Percentiles rank a stretch among this genome's conserved stretches.
Evolutionary conservation across 2,888 invertebrate species (phyloP).

Genomic region (Chymomyza caudatula): DNA sequence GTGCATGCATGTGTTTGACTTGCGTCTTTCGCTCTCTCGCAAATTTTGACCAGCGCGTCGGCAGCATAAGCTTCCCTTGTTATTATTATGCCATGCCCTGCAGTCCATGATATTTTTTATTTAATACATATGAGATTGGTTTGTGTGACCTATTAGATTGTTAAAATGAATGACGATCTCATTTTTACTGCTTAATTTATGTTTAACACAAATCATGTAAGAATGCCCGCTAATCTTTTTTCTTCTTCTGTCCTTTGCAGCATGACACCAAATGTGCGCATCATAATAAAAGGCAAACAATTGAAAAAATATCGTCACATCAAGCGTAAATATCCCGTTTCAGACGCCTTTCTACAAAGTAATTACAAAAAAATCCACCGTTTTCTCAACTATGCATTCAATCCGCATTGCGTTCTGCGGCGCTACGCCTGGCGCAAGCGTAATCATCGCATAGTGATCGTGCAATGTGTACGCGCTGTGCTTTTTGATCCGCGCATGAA

Average conservation of each 20-base stretch:
- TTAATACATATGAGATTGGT: no score
- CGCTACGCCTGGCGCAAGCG: slow-evolving; percentile 59
- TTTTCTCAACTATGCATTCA: slow-evolving; percentile 66
- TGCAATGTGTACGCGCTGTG: slow-evolving; percentile 54
- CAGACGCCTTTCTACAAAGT: slow-evolving; percentile 53
- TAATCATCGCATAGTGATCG: slow-evolving; percentile 52
- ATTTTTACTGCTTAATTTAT: no score
- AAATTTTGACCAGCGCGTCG: no score
- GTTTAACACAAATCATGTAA: no score
- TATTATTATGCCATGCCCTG: no score
- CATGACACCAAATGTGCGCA: slow-evolving; percentile 46
- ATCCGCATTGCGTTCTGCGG: slow-evolving; percentile 65
- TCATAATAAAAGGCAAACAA: slow-evolving; percentile 48
- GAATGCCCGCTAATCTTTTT: not conserved
- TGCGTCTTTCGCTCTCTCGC: no score
- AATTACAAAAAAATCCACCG: slow-evolving; percentile 68
- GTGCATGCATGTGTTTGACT: no score
- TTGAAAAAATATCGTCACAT: slow-evolving; percentile 54
- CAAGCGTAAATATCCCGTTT: slow-evolving; percentile 70
- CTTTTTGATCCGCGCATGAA: slow-evolving; percentile 69
- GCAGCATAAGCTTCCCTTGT: no score
- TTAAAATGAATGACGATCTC: no score
- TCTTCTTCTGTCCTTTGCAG: slow-evolving; percentile 19
- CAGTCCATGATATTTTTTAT: no score
- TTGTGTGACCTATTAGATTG: no score